Evolutionary conservation across 2,113 vertebrate species (phyloP).

Genomic region (Sinocyclocheilus maitianheensis): DNA sequence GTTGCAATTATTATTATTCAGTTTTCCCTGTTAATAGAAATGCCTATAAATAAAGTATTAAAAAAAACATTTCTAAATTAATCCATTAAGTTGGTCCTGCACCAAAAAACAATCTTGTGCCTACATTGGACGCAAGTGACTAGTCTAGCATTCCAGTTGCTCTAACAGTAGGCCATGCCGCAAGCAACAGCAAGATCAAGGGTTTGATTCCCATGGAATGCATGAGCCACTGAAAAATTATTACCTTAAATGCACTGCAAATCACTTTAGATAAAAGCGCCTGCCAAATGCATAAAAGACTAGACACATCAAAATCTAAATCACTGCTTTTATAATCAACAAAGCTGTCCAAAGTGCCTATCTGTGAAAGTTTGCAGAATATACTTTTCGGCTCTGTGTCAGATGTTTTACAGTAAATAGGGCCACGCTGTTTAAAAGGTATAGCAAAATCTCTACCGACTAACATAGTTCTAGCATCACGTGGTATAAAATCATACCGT

Average conservation of each 20-base stretch:
- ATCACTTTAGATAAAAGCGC: neutral
- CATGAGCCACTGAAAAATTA: neutral
- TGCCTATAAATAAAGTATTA: too few relatives aligned
- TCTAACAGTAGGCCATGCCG: neutral
- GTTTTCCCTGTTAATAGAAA: too few relatives aligned
- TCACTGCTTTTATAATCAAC: neutral
- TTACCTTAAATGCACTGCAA: neutral
- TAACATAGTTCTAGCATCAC: neutral
- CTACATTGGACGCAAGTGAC: neutral
- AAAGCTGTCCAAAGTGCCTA: neutral
- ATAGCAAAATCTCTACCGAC: neutral
- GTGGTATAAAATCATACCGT: neutral
- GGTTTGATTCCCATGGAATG: too few relatives aligned
- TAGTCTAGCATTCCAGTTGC: neutral
- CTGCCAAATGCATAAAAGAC: constrained; percentile 2
- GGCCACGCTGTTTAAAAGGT: neutral
- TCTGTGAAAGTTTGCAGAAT: neutral
- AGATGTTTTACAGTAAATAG: neutral
- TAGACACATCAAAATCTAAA: neutral
- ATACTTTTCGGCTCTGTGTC: neutral
- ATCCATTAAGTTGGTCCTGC: neutral
- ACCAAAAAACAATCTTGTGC: neutral
- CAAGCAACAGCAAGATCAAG: neutral
- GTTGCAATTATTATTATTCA: too few relatives aligned
- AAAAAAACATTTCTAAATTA: neutral